These are phyloP conservation scores for Megaceryle alcyon DNA, from an alignment of 2,797 vertebrate species.

Conservation along the genomic window DNA sequence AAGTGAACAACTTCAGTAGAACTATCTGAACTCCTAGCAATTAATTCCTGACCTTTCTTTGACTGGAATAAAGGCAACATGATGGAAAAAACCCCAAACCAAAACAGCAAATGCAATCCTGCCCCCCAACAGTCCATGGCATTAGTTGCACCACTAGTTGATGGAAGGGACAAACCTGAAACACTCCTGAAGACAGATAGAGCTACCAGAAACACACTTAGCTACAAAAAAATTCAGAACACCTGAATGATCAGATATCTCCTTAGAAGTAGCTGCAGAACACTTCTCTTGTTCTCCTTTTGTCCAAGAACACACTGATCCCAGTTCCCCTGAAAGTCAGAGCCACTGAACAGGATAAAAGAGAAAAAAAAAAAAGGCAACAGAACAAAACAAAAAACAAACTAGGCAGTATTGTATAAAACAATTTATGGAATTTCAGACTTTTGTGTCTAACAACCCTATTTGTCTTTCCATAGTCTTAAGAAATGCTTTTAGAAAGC, in stretches of 20 bases:
- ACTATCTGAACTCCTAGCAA: background rate
- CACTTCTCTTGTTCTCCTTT: background rate
- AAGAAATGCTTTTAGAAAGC: background rate
- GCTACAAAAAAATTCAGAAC: background rate
- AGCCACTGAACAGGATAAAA: background rate
- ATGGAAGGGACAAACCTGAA: background rate
- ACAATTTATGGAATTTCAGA: background rate
- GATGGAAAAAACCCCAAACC: background rate
- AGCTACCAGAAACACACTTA: background rate
- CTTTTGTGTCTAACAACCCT: background rate
- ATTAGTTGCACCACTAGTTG: background rate
- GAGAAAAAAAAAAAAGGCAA: too few relatives aligned
- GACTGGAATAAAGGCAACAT: background rate
- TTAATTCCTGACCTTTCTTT: background rate
- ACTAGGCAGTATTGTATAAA: background rate
- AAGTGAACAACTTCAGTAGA: background rate
- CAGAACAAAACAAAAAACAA: too few relatives aligned
- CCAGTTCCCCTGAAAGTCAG: background rate
- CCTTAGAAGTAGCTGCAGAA: background rate
- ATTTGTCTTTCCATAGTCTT: background rate
- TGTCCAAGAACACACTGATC: background rate
- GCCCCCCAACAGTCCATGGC: background rate
- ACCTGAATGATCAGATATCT: background rate
- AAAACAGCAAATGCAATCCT: too few relatives aligned
- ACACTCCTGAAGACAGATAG: background rate